Evolutionary conservation across 2,888 invertebrate genomes (phyloP).

Genomic region (Lepidochitona cinerea): DNA sequence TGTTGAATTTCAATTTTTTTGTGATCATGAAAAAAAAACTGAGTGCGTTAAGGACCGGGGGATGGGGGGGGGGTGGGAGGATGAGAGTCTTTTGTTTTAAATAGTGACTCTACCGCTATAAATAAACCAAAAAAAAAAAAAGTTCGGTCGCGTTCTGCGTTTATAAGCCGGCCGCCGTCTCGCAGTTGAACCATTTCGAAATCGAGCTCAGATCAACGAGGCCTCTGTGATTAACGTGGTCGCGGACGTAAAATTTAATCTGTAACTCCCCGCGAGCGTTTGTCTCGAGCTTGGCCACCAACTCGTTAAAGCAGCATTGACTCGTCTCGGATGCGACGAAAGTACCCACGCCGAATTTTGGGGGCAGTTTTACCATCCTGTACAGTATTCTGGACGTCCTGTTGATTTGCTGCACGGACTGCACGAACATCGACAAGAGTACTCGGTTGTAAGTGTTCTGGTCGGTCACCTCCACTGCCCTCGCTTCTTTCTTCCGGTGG

Average conservation of each 20-base stretch:
- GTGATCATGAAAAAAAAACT: neutral
- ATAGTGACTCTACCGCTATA: too few species aligned
- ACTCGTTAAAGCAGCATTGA: neutral
- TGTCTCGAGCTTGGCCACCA: neutral
- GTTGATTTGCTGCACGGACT: neutral
- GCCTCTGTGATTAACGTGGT: neutral
- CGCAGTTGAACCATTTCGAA: neutral
- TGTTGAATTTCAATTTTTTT: slow-evolving; percentile 4
- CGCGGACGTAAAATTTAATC: neutral
- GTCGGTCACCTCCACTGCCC: neutral
- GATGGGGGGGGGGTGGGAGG: too few species aligned
- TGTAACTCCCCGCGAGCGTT: neutral
- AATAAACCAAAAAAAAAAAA: too few species aligned
- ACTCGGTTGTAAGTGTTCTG: neutral
- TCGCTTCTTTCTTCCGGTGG: neutral
- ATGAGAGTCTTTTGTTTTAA: too few species aligned
- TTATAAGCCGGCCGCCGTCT: neutral
- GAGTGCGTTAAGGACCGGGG: too few species aligned
- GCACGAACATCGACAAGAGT: neutral
- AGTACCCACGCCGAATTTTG: neutral
- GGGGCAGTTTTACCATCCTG: neutral
- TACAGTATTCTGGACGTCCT: neutral
- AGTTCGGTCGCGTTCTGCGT: too few species aligned
- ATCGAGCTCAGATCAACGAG: neutral
- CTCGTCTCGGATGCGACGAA: neutral